Base-by-base conservation (phyloP, 2,797 vertebrate species). In the Spinibarbus caldwelli region DNA sequence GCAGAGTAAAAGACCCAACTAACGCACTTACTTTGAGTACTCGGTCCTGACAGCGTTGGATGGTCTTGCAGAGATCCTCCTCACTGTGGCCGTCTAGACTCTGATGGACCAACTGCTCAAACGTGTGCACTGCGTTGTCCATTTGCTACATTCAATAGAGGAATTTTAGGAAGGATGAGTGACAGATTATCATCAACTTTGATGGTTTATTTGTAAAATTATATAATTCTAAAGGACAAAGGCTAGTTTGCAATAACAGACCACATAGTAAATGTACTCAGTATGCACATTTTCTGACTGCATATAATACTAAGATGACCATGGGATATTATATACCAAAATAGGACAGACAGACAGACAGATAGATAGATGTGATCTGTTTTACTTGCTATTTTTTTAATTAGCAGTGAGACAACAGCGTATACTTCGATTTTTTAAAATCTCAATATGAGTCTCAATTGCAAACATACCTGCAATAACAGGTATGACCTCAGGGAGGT, bases 81-180 rank as follows among this genome's bases (percentile, higher is more conserved):
- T 94, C 94, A 73, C 94, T 93, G 73, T 96, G 93, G 87, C 92
- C 92, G 19, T 95, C 94, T 85, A 98, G 90, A 80, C 96, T 96
- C 94, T 99, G 98, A 34, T 97, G 94, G 2, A 99, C 93, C 84
- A 99, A 95, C n/a, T 97, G 97, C 94, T 98, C 97, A 0, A 98
- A 99, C 0, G 98, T 99, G 94, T 96, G 95, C 83, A 99, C 96
- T 0, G 97, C 95, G 0, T 98, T 96, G 67, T 99, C 97, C 96
- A 99, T 99, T 97, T 99, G 97, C 98, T 99, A 88, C 78, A 71
- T 57, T 29, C 4, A 88, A 57, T 0, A 75, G 36, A 78, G 26
- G 3, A 15, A 21, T 6, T 78, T 45, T 15, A 34, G 45, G 4
- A 49, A 57, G 15, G 12, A 12, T n/a, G n/a, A n/a, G n/a, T n/a